Percentiles rank a stretch among this genome's conserved stretches.
phyloP scores from a whole-genome alignment of 2,113 vertebrate genomes.

The Grammomys surdaster region DNA sequence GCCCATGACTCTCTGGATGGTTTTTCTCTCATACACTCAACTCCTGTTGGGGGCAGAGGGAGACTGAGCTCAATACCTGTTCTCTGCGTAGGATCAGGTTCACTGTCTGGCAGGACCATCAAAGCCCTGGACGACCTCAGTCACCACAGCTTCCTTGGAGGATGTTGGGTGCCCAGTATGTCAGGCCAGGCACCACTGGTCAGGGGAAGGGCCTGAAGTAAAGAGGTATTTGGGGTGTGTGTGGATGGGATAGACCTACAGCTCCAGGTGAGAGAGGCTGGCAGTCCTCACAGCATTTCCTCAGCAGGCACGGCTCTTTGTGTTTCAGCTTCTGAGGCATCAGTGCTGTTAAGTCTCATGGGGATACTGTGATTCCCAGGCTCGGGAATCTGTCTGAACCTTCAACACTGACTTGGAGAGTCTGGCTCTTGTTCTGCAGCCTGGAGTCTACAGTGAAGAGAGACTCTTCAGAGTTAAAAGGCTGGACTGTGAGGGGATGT shows the following conservation, averaged over 20 bases:
- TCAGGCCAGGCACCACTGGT: background rate
- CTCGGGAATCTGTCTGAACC: background rate
- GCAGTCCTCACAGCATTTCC: background rate
- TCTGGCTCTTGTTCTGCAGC: background rate
- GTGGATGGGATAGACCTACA: background rate
- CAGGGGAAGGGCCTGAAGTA: background rate
- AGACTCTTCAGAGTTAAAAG: background rate
- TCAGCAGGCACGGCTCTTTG: background rate
- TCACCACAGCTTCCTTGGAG: background rate
- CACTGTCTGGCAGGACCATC: background rate
- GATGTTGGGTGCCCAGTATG: accelerated
- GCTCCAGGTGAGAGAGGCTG: background rate
- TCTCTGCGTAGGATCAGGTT: background rate
- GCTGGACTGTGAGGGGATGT: background rate
- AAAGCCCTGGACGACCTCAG: background rate
- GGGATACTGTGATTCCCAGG: background rate
- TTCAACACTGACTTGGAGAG: background rate
- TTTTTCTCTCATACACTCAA: background rate
- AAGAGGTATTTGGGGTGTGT: background rate
- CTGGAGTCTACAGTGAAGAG: background rate
- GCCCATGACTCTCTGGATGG: accelerated
- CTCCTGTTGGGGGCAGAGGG: background rate
- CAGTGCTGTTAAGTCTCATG: background rate
- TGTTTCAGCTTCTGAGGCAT: background rate
- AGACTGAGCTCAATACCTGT: background rate